Base-by-base conservation (phyloP, 1,140 invertebrate genomes). In the Polypedilum vanderplanki region DNA sequence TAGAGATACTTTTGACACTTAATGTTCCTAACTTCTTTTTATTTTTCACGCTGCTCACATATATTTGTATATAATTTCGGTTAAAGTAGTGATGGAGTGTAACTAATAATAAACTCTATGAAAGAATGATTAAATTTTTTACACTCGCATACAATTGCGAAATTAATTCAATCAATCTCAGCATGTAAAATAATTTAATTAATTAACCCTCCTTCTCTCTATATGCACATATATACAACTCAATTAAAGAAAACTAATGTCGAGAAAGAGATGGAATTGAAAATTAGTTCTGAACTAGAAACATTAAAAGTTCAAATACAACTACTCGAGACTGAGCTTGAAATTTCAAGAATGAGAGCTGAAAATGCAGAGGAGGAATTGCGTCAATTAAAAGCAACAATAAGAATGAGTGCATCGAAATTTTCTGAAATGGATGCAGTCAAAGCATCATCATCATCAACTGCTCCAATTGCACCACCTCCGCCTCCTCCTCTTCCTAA, bases 271-370 rank as follows among this genome's bases (percentile, higher is more conserved):
- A 82, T 82, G 77, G 78, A 80, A 79, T 81, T 81, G 79, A 79
- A 77, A 79, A 81, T 80, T 81, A 81, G 81, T 79, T 81, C 81
- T 78, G 81, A 82, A 81, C 77, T 82, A 79, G 80, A 82, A 80
- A 80, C 80, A 78, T 80, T 82, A 77, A 79, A 80, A 79, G 76
- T 82, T 78, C 82, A 81, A 80, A 78, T 82, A 78, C 79, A 81
- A 76, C 81, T 82, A 74, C 77, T 82, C 46, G 81, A 82, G 79
- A 79, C 80, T 76, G 79, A 82, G 75, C 76, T 82, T 76, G 78
- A 78, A 57, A 75, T 78, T 65, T 79, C 81, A 10, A 70, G 78
- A 33, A 74, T 76, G 41, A 78, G 80, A 41, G 81, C 81, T 70
- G 80, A 82, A 41, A 76, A 65, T 17, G 81, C 81, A 75, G 81